Conservation (phyloP, 2,888 invertebrate species). For the Drosophila infuscata region DNA sequence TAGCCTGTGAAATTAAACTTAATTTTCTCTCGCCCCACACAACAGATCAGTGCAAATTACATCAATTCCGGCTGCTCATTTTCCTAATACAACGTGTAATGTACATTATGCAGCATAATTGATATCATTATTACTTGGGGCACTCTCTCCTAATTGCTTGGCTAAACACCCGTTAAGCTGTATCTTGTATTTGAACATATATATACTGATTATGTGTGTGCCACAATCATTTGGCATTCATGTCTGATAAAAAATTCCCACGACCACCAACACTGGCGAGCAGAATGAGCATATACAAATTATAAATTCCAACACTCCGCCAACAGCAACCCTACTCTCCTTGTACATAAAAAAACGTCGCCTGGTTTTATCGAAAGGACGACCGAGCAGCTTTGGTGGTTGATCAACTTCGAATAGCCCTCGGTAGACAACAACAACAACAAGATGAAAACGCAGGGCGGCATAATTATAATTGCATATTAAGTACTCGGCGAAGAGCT, state of each 20-base stretch:
- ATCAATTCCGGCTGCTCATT: background rate
- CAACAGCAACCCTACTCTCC: conserved; percentile 52
- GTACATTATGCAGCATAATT: conserved; percentile 18
- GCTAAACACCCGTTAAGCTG: conserved; percentile 44
- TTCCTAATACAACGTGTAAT: background rate
- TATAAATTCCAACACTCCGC: conserved; percentile 68
- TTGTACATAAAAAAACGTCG: conserved; percentile 9
- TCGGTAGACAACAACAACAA: conserved; percentile 5
- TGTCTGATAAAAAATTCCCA: conserved; percentile 67
- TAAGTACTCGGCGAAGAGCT: conserved; percentile 58
- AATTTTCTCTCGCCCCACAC: background rate
- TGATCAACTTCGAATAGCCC: conserved; percentile 52
- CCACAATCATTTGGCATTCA: conserved; percentile 29
- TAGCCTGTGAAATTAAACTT: background rate
- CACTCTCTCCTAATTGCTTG: conserved; percentile 34
- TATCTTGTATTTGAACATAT: background rate
- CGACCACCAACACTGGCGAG: conserved; percentile 60
- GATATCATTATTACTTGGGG: conserved; percentile 15
- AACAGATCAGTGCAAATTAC: background rate
- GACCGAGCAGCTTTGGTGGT: conserved; percentile 54
- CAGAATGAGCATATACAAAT: conserved; percentile 43
- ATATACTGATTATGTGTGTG: conserved; percentile 6
- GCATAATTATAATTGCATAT: conserved; percentile 81
- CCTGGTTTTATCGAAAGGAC: conserved; percentile 36
- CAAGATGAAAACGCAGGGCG: conserved; percentile 59